Conservation (phyloP, 2,797 vertebrate genomes). For the Aselliscus stoliczkanus region DNA sequence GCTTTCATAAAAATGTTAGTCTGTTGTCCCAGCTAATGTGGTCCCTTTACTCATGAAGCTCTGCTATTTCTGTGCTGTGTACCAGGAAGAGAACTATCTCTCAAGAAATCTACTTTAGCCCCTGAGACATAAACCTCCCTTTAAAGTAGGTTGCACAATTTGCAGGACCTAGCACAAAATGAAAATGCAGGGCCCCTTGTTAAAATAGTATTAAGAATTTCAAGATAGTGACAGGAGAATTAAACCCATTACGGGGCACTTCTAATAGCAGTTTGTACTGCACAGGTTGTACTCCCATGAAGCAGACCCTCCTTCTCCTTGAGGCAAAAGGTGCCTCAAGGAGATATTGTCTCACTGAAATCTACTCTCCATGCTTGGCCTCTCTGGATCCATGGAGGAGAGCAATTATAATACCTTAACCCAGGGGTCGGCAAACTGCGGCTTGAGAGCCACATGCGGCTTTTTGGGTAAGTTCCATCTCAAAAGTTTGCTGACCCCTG, state of each 20-base stretch:
- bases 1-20: neutral
- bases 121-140: neutral
- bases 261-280: neutral
- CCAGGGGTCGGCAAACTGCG: no score
- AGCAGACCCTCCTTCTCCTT: neutral
- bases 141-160: neutral
- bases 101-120: neutral
- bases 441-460: no score
- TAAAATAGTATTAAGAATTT: neutral
- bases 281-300: neutral
- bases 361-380: neutral
- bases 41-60: neutral
- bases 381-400: neutral
- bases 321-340: neutral
- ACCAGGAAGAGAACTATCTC: neutral
- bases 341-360: neutral
- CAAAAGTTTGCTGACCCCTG: no score
- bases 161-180: neutral
- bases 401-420: no score
- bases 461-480: no score
- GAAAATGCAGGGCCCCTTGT: neutral
- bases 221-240: neutral
- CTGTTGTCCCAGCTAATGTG: neutral
- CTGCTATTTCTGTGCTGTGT: neutral
- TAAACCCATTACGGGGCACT: neutral